A percentile compares a stretch with the other conserved stretches of the same genome.
These are phyloP conservation scores for Lysiphlebus fabarum DNA, from an alignment of 1,140 invertebrate genomes.

Conservation along the genomic window DNA sequence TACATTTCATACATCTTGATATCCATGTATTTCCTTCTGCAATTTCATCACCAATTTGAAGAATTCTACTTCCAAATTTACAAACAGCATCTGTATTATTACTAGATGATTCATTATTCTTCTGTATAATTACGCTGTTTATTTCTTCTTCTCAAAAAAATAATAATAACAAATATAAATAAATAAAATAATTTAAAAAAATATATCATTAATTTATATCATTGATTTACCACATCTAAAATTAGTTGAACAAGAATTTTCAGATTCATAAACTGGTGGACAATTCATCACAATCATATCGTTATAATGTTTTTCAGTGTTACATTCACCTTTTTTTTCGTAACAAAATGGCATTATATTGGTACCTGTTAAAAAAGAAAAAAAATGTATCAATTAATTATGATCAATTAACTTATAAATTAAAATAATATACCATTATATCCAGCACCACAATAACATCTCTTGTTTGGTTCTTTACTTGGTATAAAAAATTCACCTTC, in stretches of 20 bases:
- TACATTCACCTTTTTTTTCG: not conserved
- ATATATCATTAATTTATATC: too few relatives aligned
- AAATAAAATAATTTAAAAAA: too few relatives aligned
- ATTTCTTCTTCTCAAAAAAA: too few relatives aligned
- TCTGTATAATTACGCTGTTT: too few relatives aligned
- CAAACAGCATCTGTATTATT: not conserved
- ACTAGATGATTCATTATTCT: too few relatives aligned
- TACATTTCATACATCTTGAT: not conserved
- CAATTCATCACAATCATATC: not conserved
- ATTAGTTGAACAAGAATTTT: not conserved
- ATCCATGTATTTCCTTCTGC: not conserved
- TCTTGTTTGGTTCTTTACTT: not conserved
- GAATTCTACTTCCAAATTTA: not conserved
- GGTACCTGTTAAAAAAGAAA: not conserved
- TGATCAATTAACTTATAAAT: not conserved
- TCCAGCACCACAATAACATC: slow-evolving; percentile 2
- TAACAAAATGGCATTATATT: slow-evolving; percentile 1
- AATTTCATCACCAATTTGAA: not conserved
- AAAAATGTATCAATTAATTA: not conserved
- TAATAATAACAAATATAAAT: not conserved
- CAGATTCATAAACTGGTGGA: not conserved
- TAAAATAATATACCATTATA: slow-evolving; percentile 4
- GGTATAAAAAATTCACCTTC: slow-evolving; percentile 11
- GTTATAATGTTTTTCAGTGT: not conserved
- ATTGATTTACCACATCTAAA: not conserved